Evolutionary conservation across 2,113 vertebrate species (phyloP), one percentile per base, ranked within the genome.

Genomic region (Proterorhinus semilunaris): DNA sequence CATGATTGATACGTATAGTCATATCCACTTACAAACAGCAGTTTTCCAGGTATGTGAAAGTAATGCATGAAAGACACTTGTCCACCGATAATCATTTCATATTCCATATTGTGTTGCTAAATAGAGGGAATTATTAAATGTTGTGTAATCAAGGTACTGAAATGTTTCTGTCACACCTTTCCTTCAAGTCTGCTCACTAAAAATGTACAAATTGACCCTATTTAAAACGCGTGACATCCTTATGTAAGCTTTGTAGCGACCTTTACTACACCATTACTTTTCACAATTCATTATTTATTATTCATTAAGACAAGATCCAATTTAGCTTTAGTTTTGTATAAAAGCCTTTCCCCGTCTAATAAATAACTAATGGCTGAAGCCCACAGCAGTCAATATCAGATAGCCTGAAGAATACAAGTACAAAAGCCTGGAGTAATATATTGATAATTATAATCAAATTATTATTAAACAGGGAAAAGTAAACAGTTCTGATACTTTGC

Each of bases 401-500:
- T 69, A 54, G 8, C 15, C 49, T 50, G 6, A 13, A 50, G 5
- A 50, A 62, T 51, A 52, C 15, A 10, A 17, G 44, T 62, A 45
- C 53, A 16, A 59, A 43, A 11, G 27, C 21, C 46, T 46, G 42
- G 58, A 7, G 42, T 45, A 61, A 47, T 1, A 47, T 8, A 47
- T 7, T 47, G 46, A 47, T 8, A 47, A 47, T 7, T 6, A 47
- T 10, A 36, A 36, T 36, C 3, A 36, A 21, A 21, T 21, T 21
- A 21, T 21, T 21, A 21, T 21, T 21, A 21, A 21, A 21, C 21
- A 21, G 21, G 21, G 27, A 36, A 36, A 47, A 47, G 21, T 16
- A 51, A 17, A 46, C n/a, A 55, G 54, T 70, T 75, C 69, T 36
- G 27, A 36, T 27, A 59, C 66, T 48, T 69, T 74, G 51, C 61